Base-by-base conservation (phyloP, 1,140 invertebrate genomes). In the Drosophila asahinai region DNA sequence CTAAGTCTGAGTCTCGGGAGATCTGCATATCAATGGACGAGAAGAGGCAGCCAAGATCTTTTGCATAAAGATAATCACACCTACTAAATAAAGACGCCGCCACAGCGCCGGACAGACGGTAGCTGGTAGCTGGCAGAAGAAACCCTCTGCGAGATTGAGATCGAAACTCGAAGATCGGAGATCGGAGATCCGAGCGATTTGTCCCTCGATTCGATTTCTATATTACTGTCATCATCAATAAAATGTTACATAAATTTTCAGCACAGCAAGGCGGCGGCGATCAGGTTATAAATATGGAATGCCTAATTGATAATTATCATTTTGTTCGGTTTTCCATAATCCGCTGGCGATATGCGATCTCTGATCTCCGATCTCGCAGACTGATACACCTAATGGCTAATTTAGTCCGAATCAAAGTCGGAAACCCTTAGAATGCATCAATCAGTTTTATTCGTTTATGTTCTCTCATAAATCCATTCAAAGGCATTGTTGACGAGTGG, bases 281-380 rank as follows among this genome's bases (percentile, higher is more conserved):
- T 55, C 36, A 25, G 73, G 65, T 81, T 87, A 87, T 81, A 74
- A 73, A 74, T 84, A 79, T 74, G 81, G 89, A 89, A 91, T 91
- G 86, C 81, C 84, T 91, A 91, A 91, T 91, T 91, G 89, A 91
- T 91, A 91, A 91, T 91, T 86, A 91, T 86, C 84, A 73, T 86
- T 91, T 91, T 81, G 90, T 91, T 78, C 49, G 59, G 59, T 54
- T 84, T 84, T 71, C 68, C 68, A 73, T 74, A 74, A 74, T 73
- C 71, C 67, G 71, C 36, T 12, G 17, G 42, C 52, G 66, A 72
- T 71, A 33, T 49, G 40, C 48, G 38, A 70, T 70, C 30, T 54
- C 7, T 3, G 48, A 71, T 68, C 30, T 68, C 33, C 7, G 65
- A 73, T 68, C 36, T 54, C 52, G 17, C 36, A 19, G 14, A 22